These are phyloP conservation scores for Celastrina argiolus DNA, from an alignment of 2,888 invertebrate genomes.

Conservation along the genomic window DNA sequence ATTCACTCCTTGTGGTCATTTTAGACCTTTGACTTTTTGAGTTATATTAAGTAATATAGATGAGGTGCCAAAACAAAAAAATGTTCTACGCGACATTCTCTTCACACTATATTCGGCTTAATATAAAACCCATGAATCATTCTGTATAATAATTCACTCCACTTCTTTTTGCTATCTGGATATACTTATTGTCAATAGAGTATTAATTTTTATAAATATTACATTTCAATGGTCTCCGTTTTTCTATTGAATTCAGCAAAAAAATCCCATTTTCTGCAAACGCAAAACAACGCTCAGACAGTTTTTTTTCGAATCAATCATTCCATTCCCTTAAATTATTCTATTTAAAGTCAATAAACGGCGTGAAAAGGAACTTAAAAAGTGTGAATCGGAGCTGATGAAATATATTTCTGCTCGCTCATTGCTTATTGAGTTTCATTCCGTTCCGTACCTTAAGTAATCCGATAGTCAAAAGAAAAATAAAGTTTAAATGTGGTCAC, in stretches of 20 bases:
- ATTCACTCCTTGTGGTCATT: too few relatives aligned
- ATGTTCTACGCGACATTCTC: too few relatives aligned
- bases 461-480: constrained; percentile 19
- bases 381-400: constrained; percentile 16
- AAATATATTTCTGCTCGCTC: constrained; percentile 10
- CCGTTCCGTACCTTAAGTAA: constrained; percentile 10
- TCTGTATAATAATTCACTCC: too few relatives aligned
- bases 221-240: too few relatives aligned
- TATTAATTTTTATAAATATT: too few relatives aligned
- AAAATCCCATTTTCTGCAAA: not conserved
- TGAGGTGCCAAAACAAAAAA: too few relatives aligned
- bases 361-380: constrained; percentile 12
- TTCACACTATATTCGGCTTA: too few relatives aligned
- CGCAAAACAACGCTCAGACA: not conserved
- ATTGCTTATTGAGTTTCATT: constrained; percentile 17
- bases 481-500: constrained; percentile 17
- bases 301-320: not conserved
- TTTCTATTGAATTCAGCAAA: not conserved
- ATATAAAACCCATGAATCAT: too few relatives aligned
- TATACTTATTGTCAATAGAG: too few relatives aligned
- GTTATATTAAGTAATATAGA: too few relatives aligned
- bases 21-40: too few relatives aligned
- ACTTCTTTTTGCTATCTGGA: too few relatives aligned
- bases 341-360: constrained; percentile 16
- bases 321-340: not conserved